A percentile compares a stretch with the other conserved stretches of the same genome.
Evolutionary conservation across 2,113 vertebrate genomes (phyloP).

Genomic region (Clarias batrachus): DNA sequence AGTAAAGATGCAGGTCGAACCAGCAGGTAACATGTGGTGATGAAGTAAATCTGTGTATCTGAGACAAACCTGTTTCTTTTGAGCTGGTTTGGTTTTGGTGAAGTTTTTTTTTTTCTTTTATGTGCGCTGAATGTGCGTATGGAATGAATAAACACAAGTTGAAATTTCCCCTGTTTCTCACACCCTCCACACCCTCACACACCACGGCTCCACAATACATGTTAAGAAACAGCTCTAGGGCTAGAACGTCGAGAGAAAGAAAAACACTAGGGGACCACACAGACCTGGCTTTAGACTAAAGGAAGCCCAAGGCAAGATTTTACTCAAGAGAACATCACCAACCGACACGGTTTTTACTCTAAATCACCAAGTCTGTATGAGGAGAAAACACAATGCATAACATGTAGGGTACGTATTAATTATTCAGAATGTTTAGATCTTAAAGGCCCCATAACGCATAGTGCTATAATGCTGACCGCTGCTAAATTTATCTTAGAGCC

Average conservation of each 20-base stretch:
- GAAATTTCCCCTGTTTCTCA: too few relatives aligned
- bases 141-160: too few relatives aligned
- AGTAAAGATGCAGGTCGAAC: too few relatives aligned
- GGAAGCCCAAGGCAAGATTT: constrained; percentile 4
- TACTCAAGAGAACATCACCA: not conserved
- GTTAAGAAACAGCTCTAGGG: not conserved
- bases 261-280: constrained; percentile 7
- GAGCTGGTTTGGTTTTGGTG: too few relatives aligned
- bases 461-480: not conserved
- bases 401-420: not conserved
- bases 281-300: constrained; percentile 9
- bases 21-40: too few relatives aligned
- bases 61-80: too few relatives aligned
- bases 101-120: too few relatives aligned
- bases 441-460: not conserved
- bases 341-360: not conserved
- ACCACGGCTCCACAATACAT: not conserved
- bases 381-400: not conserved
- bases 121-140: too few relatives aligned
- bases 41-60: too few relatives aligned
- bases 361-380: not conserved
- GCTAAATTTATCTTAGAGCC: not conserved
- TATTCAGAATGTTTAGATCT: not conserved
- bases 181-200: too few relatives aligned
- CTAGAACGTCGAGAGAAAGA: not conserved